Conservation (phyloP, 1,140 invertebrate genomes). For the Chlorops oryzae region DNA sequence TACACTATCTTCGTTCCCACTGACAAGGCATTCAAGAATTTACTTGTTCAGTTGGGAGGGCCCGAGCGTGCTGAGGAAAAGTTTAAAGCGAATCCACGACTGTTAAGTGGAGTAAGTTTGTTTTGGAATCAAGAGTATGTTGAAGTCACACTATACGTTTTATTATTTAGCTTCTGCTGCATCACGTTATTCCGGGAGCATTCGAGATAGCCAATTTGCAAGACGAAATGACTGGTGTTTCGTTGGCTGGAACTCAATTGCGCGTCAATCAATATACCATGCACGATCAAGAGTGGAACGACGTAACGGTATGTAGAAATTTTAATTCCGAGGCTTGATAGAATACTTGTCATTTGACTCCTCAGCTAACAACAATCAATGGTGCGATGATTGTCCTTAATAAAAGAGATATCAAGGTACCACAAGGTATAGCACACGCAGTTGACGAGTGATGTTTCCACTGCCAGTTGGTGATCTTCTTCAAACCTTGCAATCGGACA, state of each 20-base stretch:
- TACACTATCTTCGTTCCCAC: conserved; percentile 83
- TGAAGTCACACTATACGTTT: not conserved
- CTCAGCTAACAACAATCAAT: conserved; percentile 72
- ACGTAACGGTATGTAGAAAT: conserved; percentile 58
- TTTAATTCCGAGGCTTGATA: not conserved
- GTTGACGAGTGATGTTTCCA: conserved; percentile 84
- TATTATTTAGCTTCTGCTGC: conserved; percentile 60
- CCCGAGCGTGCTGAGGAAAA: conserved; percentile 78
- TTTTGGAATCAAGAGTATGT: not conserved
- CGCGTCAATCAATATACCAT: conserved; percentile 77
- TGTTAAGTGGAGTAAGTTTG: conserved; percentile 73
- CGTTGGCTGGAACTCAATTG: conserved; percentile 74
- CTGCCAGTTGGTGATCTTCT: conserved; percentile 75
- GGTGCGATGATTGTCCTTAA: conserved; percentile 71
- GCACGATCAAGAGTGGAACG: conserved; percentile 81
- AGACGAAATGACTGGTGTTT: conserved; percentile 83
- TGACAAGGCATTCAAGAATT: conserved; percentile 75
- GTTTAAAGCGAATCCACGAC: conserved; percentile 73
- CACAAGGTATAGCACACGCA: conserved; percentile 78
- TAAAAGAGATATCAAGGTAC: conserved; percentile 73
- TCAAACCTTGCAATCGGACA: conserved; percentile 73
- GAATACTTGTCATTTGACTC: not conserved
- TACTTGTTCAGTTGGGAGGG: conserved; percentile 75
- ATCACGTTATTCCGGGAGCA: conserved; percentile 77
- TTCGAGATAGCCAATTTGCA: conserved; percentile 69